Base-by-base conservation (phyloP, 2,113 vertebrate genomes). In the Pangasianodon gigas region DNA sequence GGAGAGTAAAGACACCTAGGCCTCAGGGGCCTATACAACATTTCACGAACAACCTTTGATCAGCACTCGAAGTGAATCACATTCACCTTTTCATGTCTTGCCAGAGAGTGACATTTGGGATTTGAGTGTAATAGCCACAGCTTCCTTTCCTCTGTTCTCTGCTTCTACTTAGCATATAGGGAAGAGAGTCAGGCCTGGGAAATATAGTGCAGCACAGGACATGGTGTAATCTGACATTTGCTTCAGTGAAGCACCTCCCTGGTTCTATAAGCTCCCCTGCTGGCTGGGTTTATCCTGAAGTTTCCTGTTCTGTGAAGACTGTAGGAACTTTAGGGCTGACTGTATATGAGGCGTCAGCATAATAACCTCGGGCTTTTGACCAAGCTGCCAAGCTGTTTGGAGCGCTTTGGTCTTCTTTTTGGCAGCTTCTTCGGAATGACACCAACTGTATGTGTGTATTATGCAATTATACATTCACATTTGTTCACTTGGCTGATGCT, bases 231-330 rank as follows among this genome's bases (percentile, higher is more conserved):
- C 51, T 83, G 84, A 71, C 71, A 56, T 80, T 80, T 87, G 56
- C 71, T 81, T 84, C 82, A 88, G 58, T 56, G 86, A 60, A 90
- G 46, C n/a, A 29, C 87, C 88, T 88, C 62, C 71, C 32, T 85
- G 91, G 81, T 62, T 91, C 90, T 90, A 69, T 87, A 91, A 91
- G 81, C 80, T 56, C 88, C 84, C 85, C 88, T 80, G 80, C 90
- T 82, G 82, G 84, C 60, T 58, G 58, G 86, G 74, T 90, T 90
- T 87, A 90, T 51, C 54, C 24, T 87, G 54, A 44, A 29, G 62
- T 89, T 91, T 91, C 74, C 89, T 90, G 86, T 90, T 90, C 87
- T 88, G 74, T 84, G 82, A 88, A 86, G 60, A 54, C 90, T 19
- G 46, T 87, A 87, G 58, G 85, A 85, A n/a, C 60, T 79, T 90